Evolutionary conservation across 2,888 invertebrate genomes (phyloP).

Genomic region (Drosophila borealis): DNA sequence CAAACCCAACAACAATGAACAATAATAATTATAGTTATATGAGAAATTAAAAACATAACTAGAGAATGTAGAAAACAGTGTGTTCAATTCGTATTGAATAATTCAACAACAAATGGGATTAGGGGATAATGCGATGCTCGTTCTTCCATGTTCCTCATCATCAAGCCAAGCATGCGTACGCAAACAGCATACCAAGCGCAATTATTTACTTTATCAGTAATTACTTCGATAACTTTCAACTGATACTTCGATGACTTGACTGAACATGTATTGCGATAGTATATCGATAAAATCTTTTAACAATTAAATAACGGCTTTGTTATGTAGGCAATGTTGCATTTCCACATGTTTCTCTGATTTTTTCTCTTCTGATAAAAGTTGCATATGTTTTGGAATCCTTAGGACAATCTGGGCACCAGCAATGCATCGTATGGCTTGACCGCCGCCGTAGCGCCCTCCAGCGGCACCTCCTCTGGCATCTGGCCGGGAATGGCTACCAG

Average conservation of each 20-base stretch:
- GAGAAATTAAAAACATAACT: slow-evolving; percentile 47
- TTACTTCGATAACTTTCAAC: background rate
- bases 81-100: slow-evolving; percentile 33
- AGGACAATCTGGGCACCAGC: slow-evolving; percentile 86
- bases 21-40: slow-evolving; percentile 70
- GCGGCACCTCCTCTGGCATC: slow-evolving; percentile 88
- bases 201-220: slow-evolving; percentile 3
- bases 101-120: slow-evolving; percentile 34
- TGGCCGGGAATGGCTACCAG: slow-evolving; percentile 89
- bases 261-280: slow-evolving; percentile 2
- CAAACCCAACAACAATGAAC: slow-evolving; percentile 64
- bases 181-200: background rate
- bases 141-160: background rate
- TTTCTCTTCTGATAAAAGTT: background rate
- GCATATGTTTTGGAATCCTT: background rate
- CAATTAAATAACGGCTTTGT: background rate
- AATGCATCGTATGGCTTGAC: slow-evolving; percentile 90
- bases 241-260: background rate
- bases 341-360: background rate
- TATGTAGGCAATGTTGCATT: background rate
- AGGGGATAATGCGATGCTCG: slow-evolving; percentile 17
- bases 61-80: slow-evolving; percentile 53
- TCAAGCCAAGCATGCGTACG: background rate
- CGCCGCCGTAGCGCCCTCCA: slow-evolving; percentile 92
- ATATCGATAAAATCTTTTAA: slow-evolving; percentile 1